Base-by-base conservation (phyloP, 2,888 invertebrate species). In the Teleiodes luculella region DNA sequence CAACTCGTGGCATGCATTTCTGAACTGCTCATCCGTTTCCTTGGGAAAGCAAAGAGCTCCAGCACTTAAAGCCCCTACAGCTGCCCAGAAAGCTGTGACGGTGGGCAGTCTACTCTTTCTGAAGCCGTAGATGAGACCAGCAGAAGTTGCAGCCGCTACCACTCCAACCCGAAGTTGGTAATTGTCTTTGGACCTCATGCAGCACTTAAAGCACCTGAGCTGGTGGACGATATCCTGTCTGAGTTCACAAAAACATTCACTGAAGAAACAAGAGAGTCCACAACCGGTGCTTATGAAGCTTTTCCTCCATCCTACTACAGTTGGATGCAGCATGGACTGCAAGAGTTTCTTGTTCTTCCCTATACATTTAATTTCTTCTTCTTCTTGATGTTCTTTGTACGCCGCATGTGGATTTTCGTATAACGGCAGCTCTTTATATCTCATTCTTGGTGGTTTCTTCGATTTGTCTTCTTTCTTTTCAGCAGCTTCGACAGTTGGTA, bases 31-130 rank as follows among this genome's bases (percentile, higher is more conserved):
- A 43, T 86, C 86, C 0, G 82, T 81, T 55, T 81, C 79, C n/a
- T 77, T 70, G 0, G 84, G 83, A 24, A 81, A 83, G 58, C 78
- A 78, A 0, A 83, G 24, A 0, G 78, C 72, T 0, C 83, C 84
- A 1, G 71, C 58, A 0, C 71, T 57, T 0, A 81, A 54, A 0
- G 74, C 62, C 0, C 80, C 79, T 0, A 74, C 24, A 71, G 51
- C 57, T 63, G 2, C 0, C 14, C 43, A 50, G 8, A 11, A 52
- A 4, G 7, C 43, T 10, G 14, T 46, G 14, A 2, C 14, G 14
- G 28, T 30, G 10, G 7, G 28, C 10, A 14, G 10, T 1, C 5
- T n/a, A 0, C n/a, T 46, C 28, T 28, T 13, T n/a, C 43, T 46
- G 0, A 14, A 2, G 3, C 66, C 68, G 14, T 66, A 14, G 0